These are phyloP conservation scores for Takifugu ocellatus DNA, from an alignment of 2,797 vertebrate genomes.

Conservation along the genomic window DNA sequence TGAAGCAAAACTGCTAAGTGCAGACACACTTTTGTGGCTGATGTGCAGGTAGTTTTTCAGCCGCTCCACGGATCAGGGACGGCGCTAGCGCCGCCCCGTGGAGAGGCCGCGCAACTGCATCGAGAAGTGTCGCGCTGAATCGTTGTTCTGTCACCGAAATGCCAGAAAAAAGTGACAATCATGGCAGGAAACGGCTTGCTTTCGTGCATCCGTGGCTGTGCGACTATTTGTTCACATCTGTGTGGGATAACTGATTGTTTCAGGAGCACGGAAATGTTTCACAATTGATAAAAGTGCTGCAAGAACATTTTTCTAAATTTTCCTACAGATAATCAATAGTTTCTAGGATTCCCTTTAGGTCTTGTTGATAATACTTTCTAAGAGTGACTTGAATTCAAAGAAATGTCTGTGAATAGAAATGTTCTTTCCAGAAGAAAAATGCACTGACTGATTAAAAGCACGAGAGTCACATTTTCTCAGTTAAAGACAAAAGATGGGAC, in stretches of 20 bases:
- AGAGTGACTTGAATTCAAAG: conserved; percentile 29
- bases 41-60: conserved; percentile 5
- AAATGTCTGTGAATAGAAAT: conserved; percentile 27
- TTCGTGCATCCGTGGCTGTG: not conserved
- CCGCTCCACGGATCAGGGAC: conserved; percentile 4
- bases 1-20: conserved; percentile 48
- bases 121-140: conserved; percentile 4
- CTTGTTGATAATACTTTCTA: conserved; percentile 22
- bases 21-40: conserved; percentile 34
- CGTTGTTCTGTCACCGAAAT: not conserved
- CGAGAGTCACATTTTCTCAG: conserved; percentile 2
- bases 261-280: not conserved
- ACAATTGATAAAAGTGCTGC: no score
- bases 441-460: conserved; percentile 2
- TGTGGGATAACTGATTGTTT: not conserved
- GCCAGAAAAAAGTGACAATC: no score
- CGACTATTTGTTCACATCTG: not conserved
- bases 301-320: conserved; percentile 15
- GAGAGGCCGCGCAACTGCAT: conserved; percentile 21
- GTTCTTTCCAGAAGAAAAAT: conserved; percentile 20
- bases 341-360: conserved; percentile 32
- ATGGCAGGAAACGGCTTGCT: not conserved
- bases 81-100: conserved; percentile 61
- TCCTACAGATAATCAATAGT: conserved; percentile 32
- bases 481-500: conserved; percentile 21